These are phyloP conservation scores for Odocoileus virginianus DNA, from an alignment of 2,113 vertebrate species.

Conservation along the genomic window DNA sequence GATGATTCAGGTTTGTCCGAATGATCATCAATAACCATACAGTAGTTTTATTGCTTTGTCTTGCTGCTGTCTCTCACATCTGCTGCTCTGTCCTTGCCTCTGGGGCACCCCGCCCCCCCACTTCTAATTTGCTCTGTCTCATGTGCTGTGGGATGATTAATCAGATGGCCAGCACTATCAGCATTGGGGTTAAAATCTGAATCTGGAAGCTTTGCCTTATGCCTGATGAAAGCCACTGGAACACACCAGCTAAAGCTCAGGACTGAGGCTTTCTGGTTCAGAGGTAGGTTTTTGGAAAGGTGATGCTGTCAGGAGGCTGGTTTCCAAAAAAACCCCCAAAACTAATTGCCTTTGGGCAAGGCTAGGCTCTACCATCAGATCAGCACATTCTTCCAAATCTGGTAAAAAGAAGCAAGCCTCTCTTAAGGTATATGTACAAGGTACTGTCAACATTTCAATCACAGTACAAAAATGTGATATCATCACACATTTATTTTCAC, in stretches of 20 bases:
- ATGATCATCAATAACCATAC: not conserved
- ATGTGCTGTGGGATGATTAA: not conserved
- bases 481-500: not conserved
- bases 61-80: not conserved
- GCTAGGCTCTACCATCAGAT: not conserved
- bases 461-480: not conserved
- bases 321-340: not conserved
- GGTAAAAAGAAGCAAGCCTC: not conserved
- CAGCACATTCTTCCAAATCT: not conserved
- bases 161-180: not conserved
- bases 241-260: not conserved
- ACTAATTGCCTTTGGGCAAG: not conserved
- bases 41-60: not conserved
- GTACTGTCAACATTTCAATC: not conserved
- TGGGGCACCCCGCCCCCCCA: not conserved
- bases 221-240: not conserved
- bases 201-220: not conserved
- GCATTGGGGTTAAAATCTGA: not conserved
- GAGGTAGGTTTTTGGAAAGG: not conserved
- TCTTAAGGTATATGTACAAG: not conserved
- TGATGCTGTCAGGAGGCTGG: not conserved
- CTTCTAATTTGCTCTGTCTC: constrained; percentile 34
- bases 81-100: constrained; percentile 29
- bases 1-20: not conserved
- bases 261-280: not conserved